Evolutionary conservation across 1,140 invertebrate genomes (phyloP).

Genomic region (Aleiodes sp.): DNA sequence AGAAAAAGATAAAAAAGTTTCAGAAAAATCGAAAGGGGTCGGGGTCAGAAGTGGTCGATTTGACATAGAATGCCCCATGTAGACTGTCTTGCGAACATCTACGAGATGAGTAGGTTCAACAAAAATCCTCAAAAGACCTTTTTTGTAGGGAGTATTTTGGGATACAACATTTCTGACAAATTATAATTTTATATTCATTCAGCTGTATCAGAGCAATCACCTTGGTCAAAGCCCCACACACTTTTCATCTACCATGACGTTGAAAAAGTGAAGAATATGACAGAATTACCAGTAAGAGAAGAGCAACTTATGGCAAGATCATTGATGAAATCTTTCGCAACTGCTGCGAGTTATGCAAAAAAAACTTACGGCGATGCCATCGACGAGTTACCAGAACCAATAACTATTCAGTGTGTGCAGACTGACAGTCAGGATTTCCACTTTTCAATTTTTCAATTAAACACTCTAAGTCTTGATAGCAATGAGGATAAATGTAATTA

Average conservation of each 20-base stretch:
- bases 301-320: conserved; percentile 74
- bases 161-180: no score
- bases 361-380: conserved; percentile 75
- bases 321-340: conserved; percentile 77
- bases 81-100: no score
- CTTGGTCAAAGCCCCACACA: conserved; percentile 73
- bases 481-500: conserved; percentile 77
- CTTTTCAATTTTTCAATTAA: conserved; percentile 87
- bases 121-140: no score
- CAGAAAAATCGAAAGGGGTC: no score
- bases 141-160: no score
- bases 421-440: conserved; percentile 78
- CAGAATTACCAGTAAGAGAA: conserved; percentile 72
- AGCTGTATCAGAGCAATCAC: conserved; percentile 68
- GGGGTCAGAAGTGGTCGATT: no score
- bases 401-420: conserved; percentile 83
- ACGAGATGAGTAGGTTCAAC: no score
- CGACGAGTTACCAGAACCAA: conserved; percentile 76
- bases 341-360: conserved; percentile 76
- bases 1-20: no score
- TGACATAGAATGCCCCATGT: no score
- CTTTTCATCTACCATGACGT: conserved; percentile 75
- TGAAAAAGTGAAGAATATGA: conserved; percentile 73
- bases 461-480: conserved; percentile 77
- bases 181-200: conserved; percentile 50